A percentile compares a stretch with the other conserved stretches of the same genome.
Conservation (phyloP, 2,113 vertebrate genomes). For the Actinemys pallida region DNA sequence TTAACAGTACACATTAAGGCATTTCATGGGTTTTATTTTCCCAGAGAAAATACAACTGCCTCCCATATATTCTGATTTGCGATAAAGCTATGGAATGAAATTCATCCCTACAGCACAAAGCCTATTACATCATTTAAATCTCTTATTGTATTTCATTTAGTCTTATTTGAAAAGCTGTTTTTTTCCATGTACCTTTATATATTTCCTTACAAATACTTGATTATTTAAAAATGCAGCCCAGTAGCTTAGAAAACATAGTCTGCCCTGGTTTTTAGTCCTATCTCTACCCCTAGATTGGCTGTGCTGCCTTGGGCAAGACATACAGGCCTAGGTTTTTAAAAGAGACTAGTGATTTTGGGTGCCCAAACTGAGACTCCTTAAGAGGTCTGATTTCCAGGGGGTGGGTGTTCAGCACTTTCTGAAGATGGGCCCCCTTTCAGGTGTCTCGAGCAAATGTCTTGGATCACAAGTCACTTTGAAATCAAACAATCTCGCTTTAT, state of each 20-base stretch:
- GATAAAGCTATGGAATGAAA: not conserved
- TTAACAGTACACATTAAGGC: not conserved
- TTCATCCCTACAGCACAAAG: not conserved
- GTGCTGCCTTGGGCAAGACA: not conserved
- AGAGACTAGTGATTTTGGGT: not conserved
- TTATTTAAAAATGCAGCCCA: not conserved
- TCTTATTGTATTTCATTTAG: not conserved
- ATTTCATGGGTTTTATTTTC: not conserved
- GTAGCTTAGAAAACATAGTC: rapidly evolving
- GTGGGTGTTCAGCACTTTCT: not conserved
- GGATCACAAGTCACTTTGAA: not conserved
- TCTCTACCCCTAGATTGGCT: not conserved
- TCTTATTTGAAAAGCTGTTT: not conserved
- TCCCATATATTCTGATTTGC: not conserved
- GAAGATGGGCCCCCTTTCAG: not conserved
- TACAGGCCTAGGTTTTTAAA: not conserved
- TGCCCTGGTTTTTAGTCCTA: not conserved
- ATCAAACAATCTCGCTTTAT: not conserved
- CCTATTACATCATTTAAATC: not conserved
- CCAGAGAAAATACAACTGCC: not conserved
- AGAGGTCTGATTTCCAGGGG: not conserved
- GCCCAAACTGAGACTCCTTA: not conserved
- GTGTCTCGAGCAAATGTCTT: not conserved
- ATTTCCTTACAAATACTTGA: not conserved
- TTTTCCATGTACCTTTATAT: not conserved